Evolutionary conservation across 2,797 vertebrate species (phyloP).

Genomic region (Acanthopagrus latus): DNA sequence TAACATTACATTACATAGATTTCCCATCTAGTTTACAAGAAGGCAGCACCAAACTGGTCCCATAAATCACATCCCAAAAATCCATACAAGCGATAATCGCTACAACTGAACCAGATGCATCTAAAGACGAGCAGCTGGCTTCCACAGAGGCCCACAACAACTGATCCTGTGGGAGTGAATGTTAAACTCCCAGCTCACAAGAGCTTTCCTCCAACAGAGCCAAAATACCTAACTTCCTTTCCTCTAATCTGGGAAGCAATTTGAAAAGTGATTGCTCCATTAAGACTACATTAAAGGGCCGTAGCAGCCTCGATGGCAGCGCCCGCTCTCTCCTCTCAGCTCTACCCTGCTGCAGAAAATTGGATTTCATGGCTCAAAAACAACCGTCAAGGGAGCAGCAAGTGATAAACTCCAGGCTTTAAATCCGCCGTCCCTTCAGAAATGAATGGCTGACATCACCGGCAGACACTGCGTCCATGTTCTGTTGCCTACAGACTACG

Average conservation of each 20-base stretch:
- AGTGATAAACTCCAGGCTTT: constrained; percentile 2
- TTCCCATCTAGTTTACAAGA: background rate
- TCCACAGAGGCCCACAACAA: background rate
- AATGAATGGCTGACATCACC: background rate
- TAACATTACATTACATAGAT: background rate
- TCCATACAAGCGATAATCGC: background rate
- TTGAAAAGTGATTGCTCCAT: constrained; percentile 6
- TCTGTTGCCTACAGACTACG: background rate
- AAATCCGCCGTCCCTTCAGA: background rate
- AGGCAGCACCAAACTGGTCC: background rate
- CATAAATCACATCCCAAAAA: background rate
- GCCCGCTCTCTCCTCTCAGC: background rate
- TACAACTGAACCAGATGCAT: background rate
- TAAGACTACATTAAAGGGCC: background rate
- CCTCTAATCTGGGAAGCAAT: constrained; percentile 1
- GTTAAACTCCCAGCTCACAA: background rate
- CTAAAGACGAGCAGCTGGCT: background rate
- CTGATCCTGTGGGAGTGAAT: background rate
- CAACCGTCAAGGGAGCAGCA: background rate
- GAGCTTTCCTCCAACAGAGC: background rate
- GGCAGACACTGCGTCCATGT: background rate
- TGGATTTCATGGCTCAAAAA: constrained; percentile 35
- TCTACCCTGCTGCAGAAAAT: constrained; percentile 29
- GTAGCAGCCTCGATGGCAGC: background rate
- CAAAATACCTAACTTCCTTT: background rate